Evolutionary conservation across 35 echinoderm and acorn worm species (phyloP).

Genomic region (Ophioderma brevispina): DNA sequence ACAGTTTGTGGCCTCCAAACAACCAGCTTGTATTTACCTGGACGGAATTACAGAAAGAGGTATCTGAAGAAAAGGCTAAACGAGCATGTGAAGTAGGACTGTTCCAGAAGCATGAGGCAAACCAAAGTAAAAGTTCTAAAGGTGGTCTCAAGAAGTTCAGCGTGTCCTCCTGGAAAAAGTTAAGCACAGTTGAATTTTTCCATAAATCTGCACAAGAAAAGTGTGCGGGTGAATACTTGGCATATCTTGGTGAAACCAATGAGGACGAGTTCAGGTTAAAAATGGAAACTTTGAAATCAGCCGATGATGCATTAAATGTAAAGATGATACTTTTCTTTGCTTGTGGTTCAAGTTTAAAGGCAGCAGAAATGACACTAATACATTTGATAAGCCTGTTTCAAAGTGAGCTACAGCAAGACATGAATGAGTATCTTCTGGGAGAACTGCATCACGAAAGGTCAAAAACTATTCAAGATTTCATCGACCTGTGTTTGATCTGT

Average conservation of each 20-base stretch:
- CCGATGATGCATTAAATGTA: background rate
- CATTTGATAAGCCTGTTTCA: background rate
- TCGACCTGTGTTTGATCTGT: background rate
- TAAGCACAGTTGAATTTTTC: slow-evolving; percentile 25
- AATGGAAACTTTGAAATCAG: background rate
- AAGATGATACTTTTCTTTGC: background rate
- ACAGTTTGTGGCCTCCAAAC: background rate
- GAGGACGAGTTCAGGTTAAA: background rate
- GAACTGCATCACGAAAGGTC: background rate
- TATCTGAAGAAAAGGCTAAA: background rate
- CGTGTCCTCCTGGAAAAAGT: background rate
- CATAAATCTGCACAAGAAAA: slow-evolving; percentile 56
- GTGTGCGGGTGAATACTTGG: slow-evolving; percentile 37
- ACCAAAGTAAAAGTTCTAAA: background rate
- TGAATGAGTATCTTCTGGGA: background rate
- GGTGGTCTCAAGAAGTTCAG: background rate
- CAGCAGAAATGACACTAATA: background rate
- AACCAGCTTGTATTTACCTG: slow-evolving; percentile 29
- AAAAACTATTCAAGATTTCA: background rate
- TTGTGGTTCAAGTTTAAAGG: background rate
- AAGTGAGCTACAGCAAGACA: background rate
- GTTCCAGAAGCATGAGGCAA: slow-evolving; percentile 19
- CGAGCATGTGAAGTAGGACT: slow-evolving; percentile 32
- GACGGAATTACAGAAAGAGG: slow-evolving; percentile 9
- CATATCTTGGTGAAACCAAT: slow-evolving; percentile 13